Conservation (phyloP, 2,797 vertebrate species). For the Pristis pectinata region DNA sequence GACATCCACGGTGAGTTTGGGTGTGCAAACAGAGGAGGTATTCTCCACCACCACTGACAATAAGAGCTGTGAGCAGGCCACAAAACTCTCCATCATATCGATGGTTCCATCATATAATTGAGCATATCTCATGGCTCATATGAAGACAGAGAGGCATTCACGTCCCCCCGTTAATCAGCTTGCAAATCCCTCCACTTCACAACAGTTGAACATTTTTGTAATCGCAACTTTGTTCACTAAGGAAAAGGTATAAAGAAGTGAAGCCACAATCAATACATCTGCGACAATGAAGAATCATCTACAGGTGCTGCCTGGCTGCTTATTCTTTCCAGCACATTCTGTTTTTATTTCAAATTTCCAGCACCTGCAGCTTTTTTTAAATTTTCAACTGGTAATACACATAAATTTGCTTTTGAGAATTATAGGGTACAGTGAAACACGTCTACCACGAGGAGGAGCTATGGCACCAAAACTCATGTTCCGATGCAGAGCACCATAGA, state of each 20-base stretch:
- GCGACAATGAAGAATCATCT: too few relatives aligned
- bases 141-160: not conserved
- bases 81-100: not conserved
- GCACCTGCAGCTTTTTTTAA: too few relatives aligned
- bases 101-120: not conserved
- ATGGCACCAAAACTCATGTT: not conserved
- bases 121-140: not conserved
- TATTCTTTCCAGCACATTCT: too few relatives aligned
- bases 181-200: not conserved
- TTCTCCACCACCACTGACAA: not conserved
- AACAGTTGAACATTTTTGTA: too few relatives aligned
- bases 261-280: not conserved
- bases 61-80: not conserved
- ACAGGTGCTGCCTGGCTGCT: too few relatives aligned
- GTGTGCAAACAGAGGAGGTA: too few relatives aligned
- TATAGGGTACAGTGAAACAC: not conserved
- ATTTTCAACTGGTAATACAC: not conserved
- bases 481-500: not conserved
- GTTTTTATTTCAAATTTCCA: too few relatives aligned
- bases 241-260: too few relatives aligned
- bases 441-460: not conserved
- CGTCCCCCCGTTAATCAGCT: not conserved
- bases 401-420: not conserved
- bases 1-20: not conserved
- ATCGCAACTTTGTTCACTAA: not conserved